These are phyloP conservation scores for Cisticola juncidis DNA, from an alignment of 2,113 vertebrate genomes.

Conservation along the genomic window DNA sequence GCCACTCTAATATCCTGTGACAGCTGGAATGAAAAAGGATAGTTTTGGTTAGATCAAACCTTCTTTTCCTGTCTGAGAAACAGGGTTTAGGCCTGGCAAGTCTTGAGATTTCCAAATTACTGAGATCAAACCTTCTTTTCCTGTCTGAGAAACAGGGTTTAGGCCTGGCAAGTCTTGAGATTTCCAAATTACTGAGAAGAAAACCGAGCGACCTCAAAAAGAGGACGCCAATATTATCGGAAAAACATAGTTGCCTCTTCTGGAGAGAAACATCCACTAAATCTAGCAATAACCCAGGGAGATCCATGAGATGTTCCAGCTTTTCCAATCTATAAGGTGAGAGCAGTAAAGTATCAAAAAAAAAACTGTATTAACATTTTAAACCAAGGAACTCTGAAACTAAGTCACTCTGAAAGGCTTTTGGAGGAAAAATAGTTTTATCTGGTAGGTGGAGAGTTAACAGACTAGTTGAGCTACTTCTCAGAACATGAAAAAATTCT, in stretches of 20 bases:
- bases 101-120: not conserved
- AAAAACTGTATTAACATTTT: not conserved
- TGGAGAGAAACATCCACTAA: not conserved
- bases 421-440: not conserved
- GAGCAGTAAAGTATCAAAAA: not conserved
- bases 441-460: not conserved
- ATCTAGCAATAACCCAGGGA: not conserved
- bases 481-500: not conserved
- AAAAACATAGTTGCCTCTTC: not conserved
- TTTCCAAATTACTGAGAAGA: not conserved
- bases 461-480: not conserved
- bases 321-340: not conserved
- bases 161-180: not conserved
- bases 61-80: not conserved
- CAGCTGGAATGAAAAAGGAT: not conserved
- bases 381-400: not conserved
- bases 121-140: not conserved
- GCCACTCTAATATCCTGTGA: not conserved
- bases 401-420: not conserved
- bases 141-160: not conserved
- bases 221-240: not conserved
- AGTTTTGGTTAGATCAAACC: not conserved
- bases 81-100: not conserved
- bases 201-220: not conserved
- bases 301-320: not conserved